Conservation (phyloP, 2,113 vertebrate genomes). For the Tor tambroides region DNA sequence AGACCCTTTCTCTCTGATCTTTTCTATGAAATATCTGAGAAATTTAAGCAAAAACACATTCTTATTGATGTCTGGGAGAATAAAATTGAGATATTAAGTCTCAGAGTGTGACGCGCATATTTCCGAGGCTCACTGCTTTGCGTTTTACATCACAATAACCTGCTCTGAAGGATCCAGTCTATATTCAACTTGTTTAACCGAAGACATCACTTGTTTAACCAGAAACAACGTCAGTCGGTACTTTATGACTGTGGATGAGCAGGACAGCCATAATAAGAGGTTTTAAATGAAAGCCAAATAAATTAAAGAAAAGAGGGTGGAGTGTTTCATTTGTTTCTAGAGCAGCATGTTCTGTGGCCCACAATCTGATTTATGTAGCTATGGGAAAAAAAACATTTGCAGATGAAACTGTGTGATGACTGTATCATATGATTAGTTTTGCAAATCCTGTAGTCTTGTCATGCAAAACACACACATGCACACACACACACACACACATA, state of each 20-base stretch:
- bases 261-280: slow-evolving; percentile 51
- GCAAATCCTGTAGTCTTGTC: background rate
- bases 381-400: slow-evolving; percentile 37
- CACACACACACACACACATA: background rate
- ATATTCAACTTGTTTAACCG: slow-evolving; percentile 53
- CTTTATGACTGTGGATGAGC: slow-evolving; percentile 50
- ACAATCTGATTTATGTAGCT: slow-evolving; percentile 34
- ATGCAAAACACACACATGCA: background rate
- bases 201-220: slow-evolving; percentile 46
- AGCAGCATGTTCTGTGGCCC: slow-evolving; percentile 18
- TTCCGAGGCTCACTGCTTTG: background rate
- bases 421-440: background rate
- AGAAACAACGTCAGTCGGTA: slow-evolving; percentile 34
- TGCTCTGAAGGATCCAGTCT: slow-evolving; percentile 46
- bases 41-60: background rate
- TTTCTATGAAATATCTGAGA: background rate
- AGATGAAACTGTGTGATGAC: slow-evolving; percentile 44
- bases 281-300: slow-evolving; percentile 44
- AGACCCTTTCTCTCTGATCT: background rate
- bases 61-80: background rate
- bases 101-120: background rate
- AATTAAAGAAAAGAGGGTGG: slow-evolving; percentile 39
- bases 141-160: slow-evolving; percentile 51
- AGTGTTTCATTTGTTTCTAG: slow-evolving; percentile 43
- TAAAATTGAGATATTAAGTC: background rate